Conservation (phyloP, 2,113 vertebrate genomes). For the Chloropsis hardwickii region DNA sequence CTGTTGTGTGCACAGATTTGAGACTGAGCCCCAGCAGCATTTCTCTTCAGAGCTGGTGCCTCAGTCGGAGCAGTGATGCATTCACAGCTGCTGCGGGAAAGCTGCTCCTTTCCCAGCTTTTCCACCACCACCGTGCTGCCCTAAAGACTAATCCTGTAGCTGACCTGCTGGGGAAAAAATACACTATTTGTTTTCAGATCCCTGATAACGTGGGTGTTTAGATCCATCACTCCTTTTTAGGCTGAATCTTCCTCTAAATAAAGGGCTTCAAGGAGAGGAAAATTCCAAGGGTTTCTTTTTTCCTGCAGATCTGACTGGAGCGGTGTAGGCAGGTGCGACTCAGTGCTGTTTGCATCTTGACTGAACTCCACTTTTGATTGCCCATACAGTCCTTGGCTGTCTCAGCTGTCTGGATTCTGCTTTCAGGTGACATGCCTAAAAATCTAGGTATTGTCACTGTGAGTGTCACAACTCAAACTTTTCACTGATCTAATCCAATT, state of each 20-base stretch:
- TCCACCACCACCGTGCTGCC: neutral
- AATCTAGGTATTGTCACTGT: neutral
- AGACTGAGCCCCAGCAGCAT: no score
- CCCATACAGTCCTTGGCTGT: neutral
- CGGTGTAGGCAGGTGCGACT: neutral
- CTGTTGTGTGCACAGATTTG: neutral
- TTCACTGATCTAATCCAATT: neutral
- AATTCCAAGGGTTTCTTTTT: neutral
- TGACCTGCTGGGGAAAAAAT: neutral
- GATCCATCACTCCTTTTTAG: neutral
- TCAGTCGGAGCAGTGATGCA: neutral
- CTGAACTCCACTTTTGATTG: neutral
- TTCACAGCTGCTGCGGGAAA: fast-evolving
- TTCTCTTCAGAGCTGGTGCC: neutral
- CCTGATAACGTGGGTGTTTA: neutral
- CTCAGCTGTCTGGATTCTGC: neutral
- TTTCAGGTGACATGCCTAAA: neutral
- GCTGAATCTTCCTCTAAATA: neutral
- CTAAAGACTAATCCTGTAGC: neutral
- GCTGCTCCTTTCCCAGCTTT: neutral
- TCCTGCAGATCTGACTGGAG: neutral
- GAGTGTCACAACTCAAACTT: neutral
- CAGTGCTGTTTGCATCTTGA: neutral
- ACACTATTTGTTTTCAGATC: neutral
- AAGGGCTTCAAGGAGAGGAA: neutral